These are phyloP conservation scores for Drepanosiphum platanoidis DNA, from an alignment of 2,888 invertebrate species.

Conservation along the genomic window DNA sequence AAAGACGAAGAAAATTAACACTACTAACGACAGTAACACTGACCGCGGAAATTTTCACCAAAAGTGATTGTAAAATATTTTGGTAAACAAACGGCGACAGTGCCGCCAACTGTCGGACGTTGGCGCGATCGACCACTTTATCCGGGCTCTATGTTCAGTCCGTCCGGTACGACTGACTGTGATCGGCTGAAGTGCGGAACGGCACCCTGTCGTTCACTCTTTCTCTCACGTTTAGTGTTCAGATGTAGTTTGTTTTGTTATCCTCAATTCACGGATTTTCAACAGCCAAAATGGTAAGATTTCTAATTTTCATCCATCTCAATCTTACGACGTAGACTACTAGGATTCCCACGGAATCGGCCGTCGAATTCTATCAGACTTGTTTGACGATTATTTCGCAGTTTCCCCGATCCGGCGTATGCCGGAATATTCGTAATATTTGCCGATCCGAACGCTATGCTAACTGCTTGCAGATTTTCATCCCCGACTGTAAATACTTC, in stretches of 20 bases:
- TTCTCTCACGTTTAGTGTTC: background rate
- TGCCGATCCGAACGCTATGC: background rate
- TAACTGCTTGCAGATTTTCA: background rate
- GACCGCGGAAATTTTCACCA: conserved; percentile 41
- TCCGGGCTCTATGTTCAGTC: conserved; percentile 12
- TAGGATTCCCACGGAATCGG: background rate
- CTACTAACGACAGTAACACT: background rate
- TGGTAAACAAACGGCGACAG: conserved; percentile 45
- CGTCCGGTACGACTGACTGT: background rate
- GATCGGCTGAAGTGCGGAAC: background rate
- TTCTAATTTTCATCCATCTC: conserved; percentile 33
- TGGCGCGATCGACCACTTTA: background rate
- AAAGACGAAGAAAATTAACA: background rate
- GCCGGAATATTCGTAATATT: background rate
- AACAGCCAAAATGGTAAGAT: conserved; percentile 57
- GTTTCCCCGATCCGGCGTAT: background rate
- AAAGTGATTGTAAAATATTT: conserved; percentile 53
- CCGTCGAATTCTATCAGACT: background rate
- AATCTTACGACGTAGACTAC: background rate
- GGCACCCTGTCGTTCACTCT: background rate
- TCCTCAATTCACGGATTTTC: background rate
- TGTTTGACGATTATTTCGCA: background rate
- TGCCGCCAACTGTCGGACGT: background rate
- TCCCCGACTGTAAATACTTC: too few species aligned
- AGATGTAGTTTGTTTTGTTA: conserved; percentile 48